Base-by-base conservation (phyloP, 2,797 vertebrate genomes). In the Ficedula albicollis region DNA sequence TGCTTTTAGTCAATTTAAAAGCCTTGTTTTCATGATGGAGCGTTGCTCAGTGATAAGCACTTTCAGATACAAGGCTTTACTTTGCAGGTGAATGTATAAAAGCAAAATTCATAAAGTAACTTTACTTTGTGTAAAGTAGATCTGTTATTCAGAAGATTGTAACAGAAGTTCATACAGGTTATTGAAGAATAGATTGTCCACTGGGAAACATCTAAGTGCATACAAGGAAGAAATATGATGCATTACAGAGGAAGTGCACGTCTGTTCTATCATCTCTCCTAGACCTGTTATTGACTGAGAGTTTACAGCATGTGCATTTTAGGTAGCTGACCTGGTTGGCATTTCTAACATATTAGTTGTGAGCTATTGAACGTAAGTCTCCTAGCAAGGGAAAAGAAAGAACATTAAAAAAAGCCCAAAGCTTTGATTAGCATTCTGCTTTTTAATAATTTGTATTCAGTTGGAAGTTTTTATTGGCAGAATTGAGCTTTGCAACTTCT, bases 161-260 rank as follows among this genome's bases (percentile, higher is more conserved):
- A 91, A 75, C 55, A 70, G 29, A 92, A 89, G 77, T 79, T 96
- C 36, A 67, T 91, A 48, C 54, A 79, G 20, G 30, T 64, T 62
- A 87, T 56, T 96, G 82, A 89, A 94, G 86, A 87, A 89, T 44
- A 85, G 72, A 36, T 82, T 91, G 75, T 81, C 94, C 59, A 55
- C 75, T 75, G 82, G 86, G 76, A 90, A 91, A 38, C 77, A 89
- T 87, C 64, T 84, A 66, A 84, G 90, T 95, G 68, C 44, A 25
- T 90, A 36, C 49, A 54, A 74, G 38, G 78, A 85, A 83, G 85
- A 82, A 66, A 51, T 29, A 72, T 34, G 43, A 56, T 95, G 92
- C 41, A 56, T 49, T 51, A 39, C 43, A 67, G 54, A 78, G 46
- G 21, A 67, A 90, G 32, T 51, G 27, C n/a, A 52, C 3, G 16